These are phyloP conservation scores for Cyanistes caeruleus DNA, from an alignment of 2,113 vertebrate genomes.

Conservation along the genomic window DNA sequence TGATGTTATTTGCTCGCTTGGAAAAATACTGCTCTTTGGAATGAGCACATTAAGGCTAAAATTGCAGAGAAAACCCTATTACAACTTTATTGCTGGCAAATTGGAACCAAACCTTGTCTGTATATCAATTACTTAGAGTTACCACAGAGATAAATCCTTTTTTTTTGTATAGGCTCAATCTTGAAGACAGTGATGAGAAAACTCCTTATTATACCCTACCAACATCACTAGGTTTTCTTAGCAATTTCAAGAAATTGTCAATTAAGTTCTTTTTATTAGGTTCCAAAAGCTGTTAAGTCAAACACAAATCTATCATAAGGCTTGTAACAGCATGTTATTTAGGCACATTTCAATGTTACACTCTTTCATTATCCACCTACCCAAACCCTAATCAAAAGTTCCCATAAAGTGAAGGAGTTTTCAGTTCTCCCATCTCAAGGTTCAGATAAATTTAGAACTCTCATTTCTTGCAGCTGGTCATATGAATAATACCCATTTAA, in stretches of 20 bases:
- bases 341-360: slow-evolving; percentile 79
- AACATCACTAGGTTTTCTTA: slow-evolving; percentile 87
- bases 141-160: slow-evolving; percentile 94
- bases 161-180: slow-evolving; percentile 88
- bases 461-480: slow-evolving; percentile 42
- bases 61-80: slow-evolving; percentile 97
- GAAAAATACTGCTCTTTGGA: slow-evolving; percentile 94
- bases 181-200: slow-evolving; percentile 90
- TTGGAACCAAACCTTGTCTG: slow-evolving; percentile 96
- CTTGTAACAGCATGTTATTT: slow-evolving; percentile 83
- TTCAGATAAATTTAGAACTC: slow-evolving; percentile 53
- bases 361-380: slow-evolving; percentile 79
- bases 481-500: slow-evolving; percentile 5
- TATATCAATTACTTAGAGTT: slow-evolving; percentile 98
- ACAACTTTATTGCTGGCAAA: slow-evolving; percentile 97
- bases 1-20: slow-evolving; percentile 96
- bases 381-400: slow-evolving; percentile 75
- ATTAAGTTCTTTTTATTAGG: slow-evolving; percentile 93
- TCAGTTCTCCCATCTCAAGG: slow-evolving; percentile 47
- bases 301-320: slow-evolving; percentile 85
- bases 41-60: slow-evolving; percentile 96
- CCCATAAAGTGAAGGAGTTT: slow-evolving; percentile 69
- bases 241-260: slow-evolving; percentile 95
- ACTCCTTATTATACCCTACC: slow-evolving; percentile 90
- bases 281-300: slow-evolving; percentile 87